phyloP scores from a whole-genome alignment of 2,113 vertebrate genomes.

The Glaucomys volans region DNA sequence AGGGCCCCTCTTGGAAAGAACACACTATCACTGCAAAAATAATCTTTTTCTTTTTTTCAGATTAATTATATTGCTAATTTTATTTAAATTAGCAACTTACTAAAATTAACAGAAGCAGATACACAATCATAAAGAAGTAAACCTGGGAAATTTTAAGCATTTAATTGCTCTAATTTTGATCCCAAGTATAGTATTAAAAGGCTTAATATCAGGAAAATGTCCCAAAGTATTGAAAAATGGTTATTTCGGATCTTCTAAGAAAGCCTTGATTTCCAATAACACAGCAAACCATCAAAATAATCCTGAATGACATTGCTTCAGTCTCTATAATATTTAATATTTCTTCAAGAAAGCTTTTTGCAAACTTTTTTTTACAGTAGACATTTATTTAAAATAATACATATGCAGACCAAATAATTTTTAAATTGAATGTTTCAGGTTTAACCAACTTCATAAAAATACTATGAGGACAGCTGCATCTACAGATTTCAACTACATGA shows the following conservation, averaged over 20 bases:
- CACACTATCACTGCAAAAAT: not conserved
- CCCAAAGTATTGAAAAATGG: not conserved
- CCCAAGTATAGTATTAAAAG: not conserved
- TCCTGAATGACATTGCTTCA: not conserved
- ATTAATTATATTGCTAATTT: constrained; percentile 26
- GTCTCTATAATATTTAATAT: not conserved
- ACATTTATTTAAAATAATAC: not conserved
- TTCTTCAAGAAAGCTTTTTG: not conserved
- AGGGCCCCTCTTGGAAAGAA: not conserved
- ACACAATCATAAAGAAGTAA: constrained; percentile 31
- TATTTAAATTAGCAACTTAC: constrained; percentile 14
- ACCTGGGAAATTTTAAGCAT: not conserved
- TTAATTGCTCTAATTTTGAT: constrained; percentile 13
- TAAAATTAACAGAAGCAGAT: constrained; percentile 22
- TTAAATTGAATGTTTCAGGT: no score
- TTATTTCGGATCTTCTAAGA: not conserved
- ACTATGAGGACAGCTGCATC: not conserved
- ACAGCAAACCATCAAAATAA: not conserved
- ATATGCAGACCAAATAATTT: not conserved
- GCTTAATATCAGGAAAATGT: not conserved
- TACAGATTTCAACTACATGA: not conserved
- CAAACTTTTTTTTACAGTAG: not conserved
- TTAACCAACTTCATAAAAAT: not conserved
- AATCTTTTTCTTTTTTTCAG: not conserved
- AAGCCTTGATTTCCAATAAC: not conserved